Percentiles rank a stretch among this genome's conserved stretches.
Conservation (phyloP, 2,888 invertebrate genomes). For the Drosophila tripunctata region DNA sequence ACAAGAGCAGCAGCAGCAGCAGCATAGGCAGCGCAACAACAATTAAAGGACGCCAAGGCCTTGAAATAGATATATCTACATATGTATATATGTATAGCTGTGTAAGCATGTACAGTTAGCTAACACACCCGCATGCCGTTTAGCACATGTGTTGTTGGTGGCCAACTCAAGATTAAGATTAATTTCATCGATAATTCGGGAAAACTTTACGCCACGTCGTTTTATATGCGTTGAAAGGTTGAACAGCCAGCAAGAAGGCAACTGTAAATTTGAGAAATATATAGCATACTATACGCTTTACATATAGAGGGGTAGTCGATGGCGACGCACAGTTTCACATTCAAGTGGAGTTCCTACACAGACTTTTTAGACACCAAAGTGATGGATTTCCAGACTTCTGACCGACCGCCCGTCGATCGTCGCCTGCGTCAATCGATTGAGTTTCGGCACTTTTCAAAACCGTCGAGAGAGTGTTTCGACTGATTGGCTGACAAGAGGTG, state of each 20-base stretch:
- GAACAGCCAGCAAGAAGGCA: slow-evolving; percentile 46
- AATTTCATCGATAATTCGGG: slow-evolving; percentile 71
- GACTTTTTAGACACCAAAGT: slow-evolving; percentile 41
- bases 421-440: slow-evolving; percentile 52
- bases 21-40: too few species aligned
- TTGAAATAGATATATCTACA: slow-evolving; percentile 57
- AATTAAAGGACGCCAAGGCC: slow-evolving; percentile 66
- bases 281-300: background rate
- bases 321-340: slow-evolving; percentile 13
- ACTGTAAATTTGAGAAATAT: slow-evolving; percentile 29
- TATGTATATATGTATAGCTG: background rate
- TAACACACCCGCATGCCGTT: slow-evolving; percentile 33
- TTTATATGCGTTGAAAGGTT: slow-evolving; percentile 71
- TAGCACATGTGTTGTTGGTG: slow-evolving; percentile 68
- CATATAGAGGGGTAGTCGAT: background rate
- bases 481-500: slow-evolving; percentile 41
- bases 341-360: slow-evolving; percentile 59
- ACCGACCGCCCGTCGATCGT: slow-evolving; percentile 64
- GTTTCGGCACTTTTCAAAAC: slow-evolving; percentile 74
- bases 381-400: slow-evolving; percentile 70
- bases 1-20: slow-evolving; percentile 26
- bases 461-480: slow-evolving; percentile 33
- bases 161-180: slow-evolving; percentile 76
- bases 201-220: slow-evolving; percentile 44
- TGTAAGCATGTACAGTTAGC: slow-evolving; percentile 6